Conservation (phyloP, 2,888 invertebrate species). For the Oligia latruncula region DNA sequence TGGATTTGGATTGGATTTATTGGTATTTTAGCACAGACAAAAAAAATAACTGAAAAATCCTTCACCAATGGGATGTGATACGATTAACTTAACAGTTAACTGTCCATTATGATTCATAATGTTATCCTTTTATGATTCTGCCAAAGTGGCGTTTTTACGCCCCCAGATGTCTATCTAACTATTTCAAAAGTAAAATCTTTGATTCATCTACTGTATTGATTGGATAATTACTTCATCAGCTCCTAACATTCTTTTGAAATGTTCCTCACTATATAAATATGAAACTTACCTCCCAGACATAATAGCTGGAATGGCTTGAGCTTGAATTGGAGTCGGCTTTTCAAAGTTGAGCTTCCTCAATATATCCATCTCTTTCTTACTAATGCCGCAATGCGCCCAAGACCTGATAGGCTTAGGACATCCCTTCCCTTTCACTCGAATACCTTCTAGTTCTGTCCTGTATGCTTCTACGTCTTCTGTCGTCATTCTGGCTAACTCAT, state of each 20-base stretch:
- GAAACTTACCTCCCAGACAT: constrained; percentile 95
- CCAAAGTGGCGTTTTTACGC: too few relatives aligned
- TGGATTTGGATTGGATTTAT: too few relatives aligned
- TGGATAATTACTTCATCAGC: neutral
- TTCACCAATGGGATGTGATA: too few relatives aligned
- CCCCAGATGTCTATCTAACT: too few relatives aligned
- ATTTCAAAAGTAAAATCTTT: neutral
- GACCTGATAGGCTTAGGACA: constrained; percentile 98
- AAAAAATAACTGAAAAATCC: too few relatives aligned
- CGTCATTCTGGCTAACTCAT: constrained; percentile 98
- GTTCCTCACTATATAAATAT: neutral
- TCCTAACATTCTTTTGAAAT: neutral
- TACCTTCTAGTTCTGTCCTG: constrained; percentile 97
- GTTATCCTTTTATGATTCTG: too few relatives aligned
- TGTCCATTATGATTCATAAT: too few relatives aligned
- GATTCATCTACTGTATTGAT: neutral
- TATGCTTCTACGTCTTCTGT: constrained; percentile 96
- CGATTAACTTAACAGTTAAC: too few relatives aligned
- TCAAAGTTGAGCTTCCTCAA: constrained; percentile 97
- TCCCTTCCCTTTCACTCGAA: constrained; percentile 98
- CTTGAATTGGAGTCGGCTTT: constrained; percentile 99
- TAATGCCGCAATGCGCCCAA: constrained; percentile 99
- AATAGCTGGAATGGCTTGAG: constrained; percentile 98
- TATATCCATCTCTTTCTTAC: constrained; percentile 97
- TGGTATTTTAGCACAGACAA: too few relatives aligned